Evolutionary conservation across 2,797 vertebrate species (phyloP).

Genomic region (Eremophila alpestris): DNA sequence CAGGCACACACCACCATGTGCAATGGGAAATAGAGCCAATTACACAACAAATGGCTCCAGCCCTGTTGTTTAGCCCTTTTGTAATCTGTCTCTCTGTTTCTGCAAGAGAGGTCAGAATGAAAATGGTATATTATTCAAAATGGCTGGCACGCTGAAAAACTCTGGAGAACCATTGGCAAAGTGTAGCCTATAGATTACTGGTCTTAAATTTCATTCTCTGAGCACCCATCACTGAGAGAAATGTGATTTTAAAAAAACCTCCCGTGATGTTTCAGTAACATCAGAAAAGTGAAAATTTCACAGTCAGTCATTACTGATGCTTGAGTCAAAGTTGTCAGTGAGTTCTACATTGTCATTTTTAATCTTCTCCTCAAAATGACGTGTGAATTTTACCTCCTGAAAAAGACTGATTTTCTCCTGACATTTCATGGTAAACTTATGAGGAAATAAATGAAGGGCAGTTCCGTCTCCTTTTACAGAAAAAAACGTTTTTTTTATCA

Average conservation of each 20-base stretch:
- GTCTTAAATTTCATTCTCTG: neutral
- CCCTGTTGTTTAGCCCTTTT: neutral
- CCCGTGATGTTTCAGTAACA: neutral
- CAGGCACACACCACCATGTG: rapidly evolving
- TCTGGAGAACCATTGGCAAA: neutral
- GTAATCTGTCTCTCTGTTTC: neutral
- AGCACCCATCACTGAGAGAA: neutral
- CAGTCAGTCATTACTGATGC: neutral
- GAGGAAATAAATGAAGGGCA: neutral
- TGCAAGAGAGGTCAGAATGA: neutral
- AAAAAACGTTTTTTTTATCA: neutral
- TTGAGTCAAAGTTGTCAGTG: neutral
- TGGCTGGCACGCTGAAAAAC: neutral
- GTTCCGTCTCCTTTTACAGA: neutral
- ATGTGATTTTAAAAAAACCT: neutral
- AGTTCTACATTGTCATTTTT: neutral
- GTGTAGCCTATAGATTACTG: neutral
- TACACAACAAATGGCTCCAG: neutral
- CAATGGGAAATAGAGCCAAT: neutral
- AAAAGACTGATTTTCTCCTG: neutral
- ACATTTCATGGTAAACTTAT: conserved; percentile 10
- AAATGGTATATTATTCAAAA: neutral
- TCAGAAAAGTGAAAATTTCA: conserved; percentile 3
- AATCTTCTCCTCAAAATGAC: conserved; percentile 1
- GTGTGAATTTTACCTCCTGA: neutral